A percentile compares a stretch with the other conserved stretches of the same genome.
phyloP scores from a whole-genome alignment of 2,888 invertebrate genomes.

The Eupithecia centaureata region DNA sequence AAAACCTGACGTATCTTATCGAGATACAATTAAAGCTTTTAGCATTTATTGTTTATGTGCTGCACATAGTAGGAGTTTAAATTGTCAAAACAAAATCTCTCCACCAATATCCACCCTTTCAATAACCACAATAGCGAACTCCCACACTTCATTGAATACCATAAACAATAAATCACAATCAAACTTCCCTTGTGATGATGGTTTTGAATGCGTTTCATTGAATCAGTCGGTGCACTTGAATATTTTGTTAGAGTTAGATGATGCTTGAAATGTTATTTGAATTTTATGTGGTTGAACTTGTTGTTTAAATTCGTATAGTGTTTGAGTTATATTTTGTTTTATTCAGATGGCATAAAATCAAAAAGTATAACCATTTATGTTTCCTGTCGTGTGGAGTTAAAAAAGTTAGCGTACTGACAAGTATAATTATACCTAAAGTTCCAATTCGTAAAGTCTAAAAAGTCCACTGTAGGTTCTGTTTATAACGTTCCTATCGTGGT shows the following conservation, averaged over 20 bases:
- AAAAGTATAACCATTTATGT: no score
- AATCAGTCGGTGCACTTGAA: conserved; percentile 33
- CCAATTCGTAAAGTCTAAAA: no score
- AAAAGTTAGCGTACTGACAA: no score
- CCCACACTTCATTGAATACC: conserved; percentile 49
- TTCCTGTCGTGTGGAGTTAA: no score
- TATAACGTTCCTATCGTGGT: no score
- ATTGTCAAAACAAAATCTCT: conserved; percentile 3
- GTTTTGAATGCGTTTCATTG: conserved; percentile 20
- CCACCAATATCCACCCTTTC: conserved; percentile 34
- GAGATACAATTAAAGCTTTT: not conserved
- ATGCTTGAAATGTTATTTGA: conserved; percentile 14
- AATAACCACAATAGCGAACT: conserved; percentile 46
- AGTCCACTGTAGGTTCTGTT: not conserved
- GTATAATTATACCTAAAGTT: no score
- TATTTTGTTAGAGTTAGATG: conserved; percentile 20
- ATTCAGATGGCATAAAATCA: no score
- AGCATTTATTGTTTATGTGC: not conserved
- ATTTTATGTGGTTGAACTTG: conserved; percentile 14
- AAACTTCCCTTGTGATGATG: conserved; percentile 27
- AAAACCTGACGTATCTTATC: no score
- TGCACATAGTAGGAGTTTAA: not conserved
- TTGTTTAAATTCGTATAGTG: not conserved
- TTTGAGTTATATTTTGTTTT: no score
- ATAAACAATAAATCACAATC: conserved; percentile 45